Evolutionary conservation across 2,113 vertebrate species (phyloP), one percentile per base, ranked within the genome.

Genomic region (Ginglymostoma cirratum): DNA sequence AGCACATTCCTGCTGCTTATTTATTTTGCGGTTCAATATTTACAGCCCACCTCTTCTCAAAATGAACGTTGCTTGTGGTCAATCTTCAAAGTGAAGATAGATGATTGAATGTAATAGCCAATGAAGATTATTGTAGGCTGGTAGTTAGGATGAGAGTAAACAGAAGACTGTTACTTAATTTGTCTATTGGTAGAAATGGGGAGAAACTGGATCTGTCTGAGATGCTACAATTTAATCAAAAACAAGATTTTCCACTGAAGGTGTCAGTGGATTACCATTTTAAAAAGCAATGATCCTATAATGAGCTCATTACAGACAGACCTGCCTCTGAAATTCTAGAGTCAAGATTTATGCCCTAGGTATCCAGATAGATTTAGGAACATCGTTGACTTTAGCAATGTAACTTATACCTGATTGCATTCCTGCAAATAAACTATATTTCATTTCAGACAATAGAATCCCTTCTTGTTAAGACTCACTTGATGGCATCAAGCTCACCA

Each of bases 201-300:
- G 52, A n/a, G 87, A 55, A n/a, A 34, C 0, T 19, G 52, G 87
- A 55, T 61, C 52, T 30, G 61, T 0, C 55, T 1, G 4, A 61
- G 27, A 17, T 65, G 5, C 14, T 6, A 30, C 34, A 14, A n/a
- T 17, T 65, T 92, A 21, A 5, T 42, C 17, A 30, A 21, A 92
- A 14, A 5, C 65, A 52, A 72, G 24, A 10, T 30, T 76, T 10
- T 76, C 2, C 24, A 76, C 72, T 12, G 8, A 34, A 12, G 2
- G 72, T 30, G 30, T 34, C 24, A 0, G 0, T n/a, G 72, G 10
- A 12, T 2, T 2, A 12, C 0, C 10, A 12, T 76, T 30, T 7
- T 76, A 34, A 38, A 3, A 72, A 72, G 27, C 0, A 21, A 72
- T 27, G 27, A 27, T 24, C 27, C 27, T 45, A 38, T 5, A 21